phyloP scores from a whole-genome alignment of 1,140 invertebrate genomes.

The Coenobita brevimanus region DNA sequence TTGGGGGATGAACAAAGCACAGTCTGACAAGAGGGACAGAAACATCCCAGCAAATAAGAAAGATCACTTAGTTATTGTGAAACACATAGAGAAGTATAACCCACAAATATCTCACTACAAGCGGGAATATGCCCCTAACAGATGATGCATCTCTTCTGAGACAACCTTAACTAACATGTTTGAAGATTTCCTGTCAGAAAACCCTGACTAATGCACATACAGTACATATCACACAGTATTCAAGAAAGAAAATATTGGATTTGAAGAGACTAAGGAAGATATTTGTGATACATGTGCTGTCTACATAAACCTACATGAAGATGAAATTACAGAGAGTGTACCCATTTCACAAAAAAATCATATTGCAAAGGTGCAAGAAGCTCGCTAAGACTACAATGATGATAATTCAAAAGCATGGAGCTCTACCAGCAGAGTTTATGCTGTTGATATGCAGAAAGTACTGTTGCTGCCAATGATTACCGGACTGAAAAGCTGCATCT shows the following conservation, averaged over 20 bases:
- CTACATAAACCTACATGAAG: no score
- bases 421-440: slow-evolving; percentile 42
- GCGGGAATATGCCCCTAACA: slow-evolving; percentile 27
- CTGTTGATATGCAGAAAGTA: slow-evolving; percentile 48
- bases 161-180: slow-evolving; percentile 31
- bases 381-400: slow-evolving; percentile 25
- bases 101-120: slow-evolving; percentile 27
- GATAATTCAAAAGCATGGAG: slow-evolving; percentile 39
- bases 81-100: slow-evolving; percentile 25
- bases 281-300: no score
- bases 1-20: slow-evolving; percentile 31
- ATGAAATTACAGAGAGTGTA: slow-evolving; percentile 37
- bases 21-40: slow-evolving; percentile 22
- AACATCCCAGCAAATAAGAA: slow-evolving; percentile 23
- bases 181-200: background rate
- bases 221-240: slow-evolving; percentile 8
- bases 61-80: slow-evolving; percentile 18
- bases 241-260: slow-evolving; percentile 32
- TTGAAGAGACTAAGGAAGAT: no score
- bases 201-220: slow-evolving; percentile 30
- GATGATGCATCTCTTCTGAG: slow-evolving; percentile 22
- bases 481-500: slow-evolving; percentile 40
- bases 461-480: slow-evolving; percentile 44
- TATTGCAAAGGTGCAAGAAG: background rate
- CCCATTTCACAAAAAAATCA: no score